Evolutionary conservation across 2,113 vertebrate species (phyloP).

Genomic region (Poicephalus gulielmi): DNA sequence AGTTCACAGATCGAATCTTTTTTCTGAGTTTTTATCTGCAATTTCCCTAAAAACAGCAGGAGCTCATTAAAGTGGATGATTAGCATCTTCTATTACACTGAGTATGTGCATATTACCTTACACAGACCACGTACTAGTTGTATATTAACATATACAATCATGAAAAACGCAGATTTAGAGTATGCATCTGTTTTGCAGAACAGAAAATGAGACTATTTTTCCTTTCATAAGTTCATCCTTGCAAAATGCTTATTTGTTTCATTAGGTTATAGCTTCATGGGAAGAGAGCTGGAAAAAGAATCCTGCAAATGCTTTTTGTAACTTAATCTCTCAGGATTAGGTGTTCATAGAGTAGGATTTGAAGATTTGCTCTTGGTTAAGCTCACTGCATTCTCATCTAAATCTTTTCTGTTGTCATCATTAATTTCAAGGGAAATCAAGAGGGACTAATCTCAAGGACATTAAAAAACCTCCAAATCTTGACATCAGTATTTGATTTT

Average conservation of each 20-base stretch:
- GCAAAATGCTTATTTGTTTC: background rate
- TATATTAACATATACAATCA: background rate
- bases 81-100: background rate
- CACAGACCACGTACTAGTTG: background rate
- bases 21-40: background rate
- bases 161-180: background rate
- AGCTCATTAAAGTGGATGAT: background rate
- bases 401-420: constrained; percentile 3
- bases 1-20: background rate
- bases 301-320: constrained; percentile 13
- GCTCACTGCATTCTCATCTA: background rate
- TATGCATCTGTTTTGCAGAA: background rate
- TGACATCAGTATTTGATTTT: background rate
- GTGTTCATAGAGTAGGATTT: constrained; percentile 26
- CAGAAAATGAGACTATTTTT: background rate
- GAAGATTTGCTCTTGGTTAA: constrained; percentile 16
- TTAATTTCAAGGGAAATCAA: constrained; percentile 14
- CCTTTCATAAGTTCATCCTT: background rate
- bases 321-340: constrained; percentile 35
- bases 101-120: background rate
- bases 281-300: background rate
- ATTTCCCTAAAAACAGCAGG: background rate
- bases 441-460: background rate
- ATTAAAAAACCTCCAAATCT: background rate
- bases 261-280: background rate